Evolutionary conservation across 2,113 vertebrate species (phyloP), one percentile per base, ranked within the genome.

Genomic region (Pterocles orientalis): DNA sequence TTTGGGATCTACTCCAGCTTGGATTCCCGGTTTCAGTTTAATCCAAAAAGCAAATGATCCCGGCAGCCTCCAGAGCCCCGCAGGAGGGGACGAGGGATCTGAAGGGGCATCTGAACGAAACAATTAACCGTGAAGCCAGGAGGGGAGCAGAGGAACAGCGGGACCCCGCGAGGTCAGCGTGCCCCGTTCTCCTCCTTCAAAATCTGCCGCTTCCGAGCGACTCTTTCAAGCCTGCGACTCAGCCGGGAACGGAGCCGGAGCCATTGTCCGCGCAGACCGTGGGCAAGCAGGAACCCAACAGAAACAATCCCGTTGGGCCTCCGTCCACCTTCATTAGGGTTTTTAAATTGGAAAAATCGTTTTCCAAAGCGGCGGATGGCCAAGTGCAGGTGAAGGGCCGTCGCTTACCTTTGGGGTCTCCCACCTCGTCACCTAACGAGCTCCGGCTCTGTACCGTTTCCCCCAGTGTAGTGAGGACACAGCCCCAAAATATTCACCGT

Each of bases 381-480:
- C 0, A 0, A 36, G 11, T 0, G 10, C 60, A 3, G 0, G 51
- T 2, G 36, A 26, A 31, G 56, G 36, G 25, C 33, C 33, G 18
- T 24, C 1, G 1, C 66, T 31, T 29, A 14, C 62, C 62, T 47
- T 4, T 0, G 3, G 9, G 1, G 19, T 6, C 48, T n/a, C 45
- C 50, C 25, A 17, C 12, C 69, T 31, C 0, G 7, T n/a, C 0
- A 6, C 25, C 31, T 7, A 71, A 34, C 21, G 2, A n/a, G 45
- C 70, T 62, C 56, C 3, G 70, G 48, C 36, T 54, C 28, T 21
- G 69, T 1, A 2, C 41, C 11, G 14, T 21, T 36, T 5, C 18
- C 39, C 23, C 16, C 36, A 2, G 1, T 1, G 41, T 1, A 19
- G 31, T 12, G 10, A 13, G 18, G 33, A 7, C 0, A 6, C 69